Evolutionary conservation across 2,888 invertebrate genomes (phyloP).

Genomic region (Clusia tigrina): DNA sequence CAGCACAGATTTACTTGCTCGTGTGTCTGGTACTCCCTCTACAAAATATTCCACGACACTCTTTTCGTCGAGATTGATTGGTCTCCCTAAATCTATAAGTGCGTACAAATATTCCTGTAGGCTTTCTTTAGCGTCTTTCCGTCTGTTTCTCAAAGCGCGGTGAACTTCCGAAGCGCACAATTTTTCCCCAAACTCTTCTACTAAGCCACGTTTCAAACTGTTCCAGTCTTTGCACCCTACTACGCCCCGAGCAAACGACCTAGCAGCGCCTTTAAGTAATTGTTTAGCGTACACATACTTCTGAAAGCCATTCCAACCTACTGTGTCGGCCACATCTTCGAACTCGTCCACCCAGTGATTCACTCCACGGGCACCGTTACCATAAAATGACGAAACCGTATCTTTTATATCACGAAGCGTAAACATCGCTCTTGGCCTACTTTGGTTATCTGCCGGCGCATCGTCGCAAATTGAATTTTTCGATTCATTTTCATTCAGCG

Average conservation of each 20-base stretch:
- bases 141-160: neutral
- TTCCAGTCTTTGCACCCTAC: neutral
- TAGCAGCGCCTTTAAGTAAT: slow-evolving; percentile 14
- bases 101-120: neutral
- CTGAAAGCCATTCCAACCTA: slow-evolving; percentile 6
- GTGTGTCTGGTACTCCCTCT: slow-evolving; percentile 8
- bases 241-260: neutral
- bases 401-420: too few relatives aligned
- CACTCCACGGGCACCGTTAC: neutral
- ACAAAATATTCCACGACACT: neutral
- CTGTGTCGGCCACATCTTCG: neutral
- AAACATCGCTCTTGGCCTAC: too few relatives aligned
- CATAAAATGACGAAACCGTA: neutral
- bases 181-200: slow-evolving; percentile 6
- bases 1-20: neutral
- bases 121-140: neutral
- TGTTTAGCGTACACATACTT: slow-evolving; percentile 20
- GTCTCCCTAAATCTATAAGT: neutral
- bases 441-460: too few relatives aligned
- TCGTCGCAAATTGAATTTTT: too few relatives aligned
- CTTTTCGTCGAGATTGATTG: neutral
- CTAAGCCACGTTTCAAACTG: neutral
- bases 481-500: too few relatives aligned
- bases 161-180: slow-evolving; percentile 9
- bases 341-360: slow-evolving; percentile 13